Evolutionary conservation across 2,888 invertebrate species (phyloP).

Genomic region (Antheraea yamamai): DNA sequence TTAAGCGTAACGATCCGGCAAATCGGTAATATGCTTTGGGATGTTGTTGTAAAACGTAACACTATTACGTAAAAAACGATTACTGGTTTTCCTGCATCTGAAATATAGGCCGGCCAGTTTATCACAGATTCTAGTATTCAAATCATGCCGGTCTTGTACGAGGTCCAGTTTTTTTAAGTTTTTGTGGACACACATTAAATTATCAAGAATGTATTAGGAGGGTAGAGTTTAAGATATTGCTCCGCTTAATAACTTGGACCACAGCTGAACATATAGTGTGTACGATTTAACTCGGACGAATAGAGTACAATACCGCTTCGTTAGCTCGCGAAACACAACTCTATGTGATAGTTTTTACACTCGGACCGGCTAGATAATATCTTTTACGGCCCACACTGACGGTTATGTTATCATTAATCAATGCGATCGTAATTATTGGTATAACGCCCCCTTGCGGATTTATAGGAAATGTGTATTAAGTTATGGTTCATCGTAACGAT

Average conservation of each 20-base stretch:
- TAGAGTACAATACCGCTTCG: slow-evolving; percentile 71
- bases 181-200: too few species aligned
- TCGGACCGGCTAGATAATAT: slow-evolving; percentile 46
- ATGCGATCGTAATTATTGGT: slow-evolving; percentile 36
- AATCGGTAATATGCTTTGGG: too few species aligned
- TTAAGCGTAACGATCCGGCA: too few species aligned
- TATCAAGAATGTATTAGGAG: too few species aligned
- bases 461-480: slow-evolving; percentile 20
- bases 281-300: slow-evolving; percentile 64
- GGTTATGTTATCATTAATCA: slow-evolving; percentile 48
- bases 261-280: slow-evolving; percentile 40
- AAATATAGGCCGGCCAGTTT: too few species aligned
- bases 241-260: slow-evolving; percentile 30
- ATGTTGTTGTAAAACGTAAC: too few species aligned
- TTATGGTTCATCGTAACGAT: not conserved
- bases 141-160: too few species aligned
- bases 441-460: slow-evolving; percentile 14
- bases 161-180: too few species aligned
- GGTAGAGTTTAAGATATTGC: slow-evolving; percentile 21
- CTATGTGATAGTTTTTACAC: slow-evolving; percentile 61
- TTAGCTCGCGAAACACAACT: slow-evolving; percentile 61
- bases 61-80: too few species aligned
- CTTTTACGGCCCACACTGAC: slow-evolving; percentile 36
- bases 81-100: too few species aligned
- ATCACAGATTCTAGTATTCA: too few species aligned